Evolutionary conservation across 2,113 vertebrate species (phyloP).

Genomic region (Triplophysa tibetana): DNA sequence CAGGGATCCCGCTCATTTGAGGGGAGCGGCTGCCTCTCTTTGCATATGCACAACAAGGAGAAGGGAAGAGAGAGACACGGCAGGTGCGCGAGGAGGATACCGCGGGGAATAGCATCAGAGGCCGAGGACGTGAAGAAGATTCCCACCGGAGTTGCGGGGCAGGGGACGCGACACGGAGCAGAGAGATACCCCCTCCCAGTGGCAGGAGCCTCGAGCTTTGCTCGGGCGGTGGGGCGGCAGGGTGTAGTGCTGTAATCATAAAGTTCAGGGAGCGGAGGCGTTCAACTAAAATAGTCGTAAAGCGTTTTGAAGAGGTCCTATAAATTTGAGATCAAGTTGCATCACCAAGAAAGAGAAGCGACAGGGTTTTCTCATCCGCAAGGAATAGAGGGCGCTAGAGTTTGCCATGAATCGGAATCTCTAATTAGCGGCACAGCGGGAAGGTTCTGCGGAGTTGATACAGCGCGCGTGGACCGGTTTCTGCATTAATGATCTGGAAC

Average conservation of each 20-base stretch:
- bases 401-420: slow-evolving; percentile 68
- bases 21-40: slow-evolving; percentile 70
- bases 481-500: slow-evolving; percentile 72
- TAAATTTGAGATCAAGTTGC: slow-evolving; percentile 43
- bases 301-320: slow-evolving; percentile 30
- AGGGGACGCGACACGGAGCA: slow-evolving; percentile 31
- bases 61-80: slow-evolving; percentile 47
- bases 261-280: slow-evolving; percentile 53
- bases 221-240: slow-evolving; percentile 33
- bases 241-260: slow-evolving; percentile 47
- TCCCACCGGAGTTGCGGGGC: slow-evolving; percentile 46
- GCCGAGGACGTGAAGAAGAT: slow-evolving; percentile 48
- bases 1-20: slow-evolving; percentile 78
- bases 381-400: slow-evolving; percentile 19
- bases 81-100: slow-evolving; percentile 52
- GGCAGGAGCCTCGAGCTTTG: slow-evolving; percentile 47
- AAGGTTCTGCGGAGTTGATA: slow-evolving; percentile 61
- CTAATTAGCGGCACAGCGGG: slow-evolving; percentile 75
- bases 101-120: slow-evolving; percentile 53
- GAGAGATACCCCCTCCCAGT: slow-evolving; percentile 35
- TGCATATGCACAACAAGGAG: slow-evolving; percentile 76
- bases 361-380: not conserved
- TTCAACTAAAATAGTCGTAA: slow-evolving; percentile 36
- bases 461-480: slow-evolving; percentile 68
- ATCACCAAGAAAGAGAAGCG: slow-evolving; percentile 3